These are phyloP conservation scores for Melanargia galathea DNA, from an alignment of 2,888 invertebrate genomes.

Conservation along the genomic window DNA sequence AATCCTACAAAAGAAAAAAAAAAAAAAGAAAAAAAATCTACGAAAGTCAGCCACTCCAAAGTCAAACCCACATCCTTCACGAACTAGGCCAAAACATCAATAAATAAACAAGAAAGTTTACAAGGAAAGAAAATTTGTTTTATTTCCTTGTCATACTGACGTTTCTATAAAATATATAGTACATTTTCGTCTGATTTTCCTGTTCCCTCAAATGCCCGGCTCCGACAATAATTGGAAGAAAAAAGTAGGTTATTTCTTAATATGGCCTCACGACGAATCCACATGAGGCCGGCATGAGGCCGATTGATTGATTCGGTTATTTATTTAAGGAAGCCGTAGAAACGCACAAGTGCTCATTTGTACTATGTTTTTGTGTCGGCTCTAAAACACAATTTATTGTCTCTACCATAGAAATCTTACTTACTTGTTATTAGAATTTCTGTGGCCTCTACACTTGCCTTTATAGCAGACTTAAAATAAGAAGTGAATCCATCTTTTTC, in stretches of 20 bases:
- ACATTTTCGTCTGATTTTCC: slow-evolving; percentile 9
- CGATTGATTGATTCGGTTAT: slow-evolving; percentile 12
- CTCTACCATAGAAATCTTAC: no score
- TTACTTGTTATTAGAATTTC: no score
- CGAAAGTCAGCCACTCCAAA: background rate
- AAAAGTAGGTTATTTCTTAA: slow-evolving; percentile 7
- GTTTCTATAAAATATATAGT: no score
- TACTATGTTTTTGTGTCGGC: background rate
- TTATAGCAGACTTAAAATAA: no score
- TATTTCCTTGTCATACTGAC: background rate
- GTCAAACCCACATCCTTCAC: background rate
- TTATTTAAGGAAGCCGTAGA: background rate
- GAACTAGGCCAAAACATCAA: background rate
- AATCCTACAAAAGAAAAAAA: no score
- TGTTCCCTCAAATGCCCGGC: slow-evolving; percentile 8
- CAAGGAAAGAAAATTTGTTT: background rate
- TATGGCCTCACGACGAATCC: slow-evolving; percentile 10
- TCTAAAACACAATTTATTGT: background rate
- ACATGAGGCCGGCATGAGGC: background rate
- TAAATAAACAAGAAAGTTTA: slow-evolving; percentile 8
- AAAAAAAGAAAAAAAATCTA: background rate
- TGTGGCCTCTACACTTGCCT: no score
- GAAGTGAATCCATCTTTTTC: no score
- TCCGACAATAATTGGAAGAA: slow-evolving; percentile 12
- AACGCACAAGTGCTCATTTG: background rate